Conservation (phyloP, 2,113 vertebrate species). For the Apteryx mantelli region DNA sequence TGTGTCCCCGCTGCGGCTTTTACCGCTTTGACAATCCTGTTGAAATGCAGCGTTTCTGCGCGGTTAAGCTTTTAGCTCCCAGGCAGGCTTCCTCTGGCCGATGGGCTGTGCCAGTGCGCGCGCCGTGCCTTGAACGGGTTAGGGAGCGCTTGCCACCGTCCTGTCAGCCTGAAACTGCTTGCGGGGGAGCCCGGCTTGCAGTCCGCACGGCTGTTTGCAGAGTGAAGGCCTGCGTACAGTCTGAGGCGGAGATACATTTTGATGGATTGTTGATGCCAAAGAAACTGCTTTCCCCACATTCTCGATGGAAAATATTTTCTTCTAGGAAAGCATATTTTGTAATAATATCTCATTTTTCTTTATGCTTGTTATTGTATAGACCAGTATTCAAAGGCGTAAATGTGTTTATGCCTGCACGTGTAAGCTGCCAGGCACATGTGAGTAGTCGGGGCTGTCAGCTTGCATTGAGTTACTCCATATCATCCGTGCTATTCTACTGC, state of each 20-base stretch:
- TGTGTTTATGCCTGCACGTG: not conserved
- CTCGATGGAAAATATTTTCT: not conserved
- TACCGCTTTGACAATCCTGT: too few species aligned
- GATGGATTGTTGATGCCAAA: not conserved
- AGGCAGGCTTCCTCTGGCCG: not conserved
- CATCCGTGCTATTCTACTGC: not conserved
- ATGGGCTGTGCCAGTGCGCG: not conserved
- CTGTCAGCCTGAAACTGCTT: not conserved
- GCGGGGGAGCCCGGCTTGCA: not conserved
- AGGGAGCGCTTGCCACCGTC: not conserved
- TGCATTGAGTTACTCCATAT: not conserved
- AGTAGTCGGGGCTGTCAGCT: not conserved
- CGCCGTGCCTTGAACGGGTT: not conserved
- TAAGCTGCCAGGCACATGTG: not conserved
- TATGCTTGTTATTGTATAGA: not conserved
- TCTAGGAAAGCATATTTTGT: slow-evolving; percentile 3
- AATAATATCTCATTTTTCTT: not conserved
- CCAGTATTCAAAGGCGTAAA: not conserved
- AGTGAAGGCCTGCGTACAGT: not conserved
- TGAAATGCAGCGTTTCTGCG: too few species aligned
- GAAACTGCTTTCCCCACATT: not conserved
- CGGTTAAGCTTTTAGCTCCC: too few species aligned
- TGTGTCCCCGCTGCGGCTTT: fast-evolving
- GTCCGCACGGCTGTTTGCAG: not conserved
- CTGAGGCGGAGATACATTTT: not conserved